Conservation (phyloP, 2,797 vertebrate species). For the Lindbergichthys nudifrons region DNA sequence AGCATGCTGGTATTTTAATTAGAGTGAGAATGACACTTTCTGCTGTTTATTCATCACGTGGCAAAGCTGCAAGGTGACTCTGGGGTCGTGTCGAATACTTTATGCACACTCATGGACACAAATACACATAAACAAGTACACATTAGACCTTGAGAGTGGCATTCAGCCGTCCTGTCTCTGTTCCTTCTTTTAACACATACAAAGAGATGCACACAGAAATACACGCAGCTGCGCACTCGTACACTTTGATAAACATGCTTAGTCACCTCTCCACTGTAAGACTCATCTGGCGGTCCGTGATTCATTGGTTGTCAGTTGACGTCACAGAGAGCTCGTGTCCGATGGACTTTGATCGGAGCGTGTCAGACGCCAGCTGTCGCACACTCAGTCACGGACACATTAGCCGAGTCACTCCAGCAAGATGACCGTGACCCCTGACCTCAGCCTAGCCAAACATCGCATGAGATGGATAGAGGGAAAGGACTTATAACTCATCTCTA, state of each 20-base stretch:
- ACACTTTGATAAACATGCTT: constrained; percentile 34
- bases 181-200: background rate
- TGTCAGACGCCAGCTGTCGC: constrained; percentile 49
- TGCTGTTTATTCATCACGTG: constrained; percentile 71
- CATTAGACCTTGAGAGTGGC: constrained; percentile 62
- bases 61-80: constrained; percentile 81
- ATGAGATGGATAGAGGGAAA: constrained; percentile 28
- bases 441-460: constrained; percentile 22
- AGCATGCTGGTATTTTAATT: constrained; percentile 77
- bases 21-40: constrained; percentile 77
- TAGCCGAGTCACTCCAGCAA: constrained; percentile 19
- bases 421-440: constrained; percentile 48
- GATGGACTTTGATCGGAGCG: constrained; percentile 32
- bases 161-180: constrained; percentile 43
- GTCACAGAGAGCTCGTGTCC: constrained; percentile 32
- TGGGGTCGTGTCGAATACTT: constrained; percentile 56
- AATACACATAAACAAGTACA: constrained; percentile 49
- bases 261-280: constrained; percentile 48
- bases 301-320: constrained; percentile 59
- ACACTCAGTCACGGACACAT: constrained; percentile 23
- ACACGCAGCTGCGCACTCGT: constrained; percentile 7
- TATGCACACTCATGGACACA: constrained; percentile 37
- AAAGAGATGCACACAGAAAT: constrained; percentile 18
- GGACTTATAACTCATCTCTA: constrained; percentile 26
- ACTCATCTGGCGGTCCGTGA: constrained; percentile 52